Base-by-base conservation (phyloP, 2,888 invertebrate genomes). In the Hypselothyrea guttata region DNA sequence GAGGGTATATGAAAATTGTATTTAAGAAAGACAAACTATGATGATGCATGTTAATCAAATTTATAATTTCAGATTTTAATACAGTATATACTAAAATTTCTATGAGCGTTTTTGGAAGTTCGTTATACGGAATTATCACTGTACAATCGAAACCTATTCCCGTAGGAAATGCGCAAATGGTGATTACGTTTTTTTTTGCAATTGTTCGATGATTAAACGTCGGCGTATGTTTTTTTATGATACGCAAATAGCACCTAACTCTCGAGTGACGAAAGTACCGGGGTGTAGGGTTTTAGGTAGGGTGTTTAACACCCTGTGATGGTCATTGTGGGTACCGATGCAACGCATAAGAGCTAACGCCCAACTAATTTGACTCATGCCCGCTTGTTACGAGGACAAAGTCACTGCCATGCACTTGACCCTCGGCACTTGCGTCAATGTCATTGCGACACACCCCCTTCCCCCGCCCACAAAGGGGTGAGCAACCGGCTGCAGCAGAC, bases 391-490 rank as follows among this genome's bases (percentile, higher is more conserved):
- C 54, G 53, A 44, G 37, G 58, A 44, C 60, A 52, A 59, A 62
- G 70, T 54, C 51, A 56, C 61, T 61, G 64, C 61, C 57, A 44
- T 76, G 74, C 77, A 68, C 78, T 79, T 79, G 79, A 79, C 79
- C 79, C 82, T 82, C 82, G 57, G 52, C 79, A 67, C 66, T 84
- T 84, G 71, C 85, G 85, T 81, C 81, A 81, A 84, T 84, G 81
- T 81, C 85, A 75, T 69, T 60, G 83, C 41, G 61, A 56, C n/a
- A 12, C 30, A 52, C 13, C 31, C 22, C 47, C 16, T 4, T 31
- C 31, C 4, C 31, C 31, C 4, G 15, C 15, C 28, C 37, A 47
- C 7, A 37, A n/a, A 40, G 11, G 40, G 53, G 47, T 44, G 27
- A 42, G 40, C 51, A 40, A 30, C 34, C 49, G 48, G 12, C 27